Conservation (phyloP, 1,140 invertebrate species). For the Oreohelix idahoensis region DNA sequence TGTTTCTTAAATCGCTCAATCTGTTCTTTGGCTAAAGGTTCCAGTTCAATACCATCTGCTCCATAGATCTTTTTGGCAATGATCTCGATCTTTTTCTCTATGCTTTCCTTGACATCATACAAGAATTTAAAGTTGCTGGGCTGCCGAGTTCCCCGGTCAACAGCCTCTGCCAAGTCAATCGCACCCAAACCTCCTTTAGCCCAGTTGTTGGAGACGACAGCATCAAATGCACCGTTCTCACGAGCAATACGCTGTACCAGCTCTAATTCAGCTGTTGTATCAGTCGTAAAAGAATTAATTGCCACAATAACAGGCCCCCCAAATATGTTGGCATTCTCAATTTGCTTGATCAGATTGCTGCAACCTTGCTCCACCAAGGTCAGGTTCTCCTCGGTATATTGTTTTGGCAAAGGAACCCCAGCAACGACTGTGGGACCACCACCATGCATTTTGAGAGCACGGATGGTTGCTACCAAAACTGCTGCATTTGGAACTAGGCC, state of each 20-base stretch:
- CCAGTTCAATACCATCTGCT: too few species aligned
- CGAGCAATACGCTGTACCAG: constrained; percentile 83
- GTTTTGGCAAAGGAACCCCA: constrained; percentile 86
- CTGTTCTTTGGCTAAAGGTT: too few species aligned
- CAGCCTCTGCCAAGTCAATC: constrained; percentile 86
- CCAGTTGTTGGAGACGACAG: constrained; percentile 93
- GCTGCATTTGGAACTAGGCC: constrained; percentile 89
- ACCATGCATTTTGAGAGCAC: constrained; percentile 99
- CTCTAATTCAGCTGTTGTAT: constrained; percentile 88
- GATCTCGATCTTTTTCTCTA: constrained; percentile 90
- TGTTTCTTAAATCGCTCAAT: too few species aligned
- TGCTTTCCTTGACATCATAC: constrained; percentile 84
- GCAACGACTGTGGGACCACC: constrained; percentile 91
- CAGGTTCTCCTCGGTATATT: constrained; percentile 88
- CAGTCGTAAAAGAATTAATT: constrained; percentile 90
- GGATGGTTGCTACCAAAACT: constrained; percentile 92
- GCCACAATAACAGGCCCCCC: constrained; percentile 96
- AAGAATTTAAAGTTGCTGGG: constrained; percentile 81
- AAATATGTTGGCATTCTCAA: constrained; percentile 91
- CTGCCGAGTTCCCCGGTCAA: constrained; percentile 83
- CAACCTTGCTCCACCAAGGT: constrained; percentile 90
- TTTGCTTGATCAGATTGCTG: constrained; percentile 93
- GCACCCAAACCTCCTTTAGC: constrained; percentile 92
- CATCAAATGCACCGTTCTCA: constrained; percentile 86
- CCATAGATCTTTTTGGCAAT: constrained; percentile 97